Evolutionary conservation across 2,797 vertebrate genomes (phyloP), one percentile per base, ranked within the genome.

Genomic region (Poeciliopsis presidionis): DNA sequence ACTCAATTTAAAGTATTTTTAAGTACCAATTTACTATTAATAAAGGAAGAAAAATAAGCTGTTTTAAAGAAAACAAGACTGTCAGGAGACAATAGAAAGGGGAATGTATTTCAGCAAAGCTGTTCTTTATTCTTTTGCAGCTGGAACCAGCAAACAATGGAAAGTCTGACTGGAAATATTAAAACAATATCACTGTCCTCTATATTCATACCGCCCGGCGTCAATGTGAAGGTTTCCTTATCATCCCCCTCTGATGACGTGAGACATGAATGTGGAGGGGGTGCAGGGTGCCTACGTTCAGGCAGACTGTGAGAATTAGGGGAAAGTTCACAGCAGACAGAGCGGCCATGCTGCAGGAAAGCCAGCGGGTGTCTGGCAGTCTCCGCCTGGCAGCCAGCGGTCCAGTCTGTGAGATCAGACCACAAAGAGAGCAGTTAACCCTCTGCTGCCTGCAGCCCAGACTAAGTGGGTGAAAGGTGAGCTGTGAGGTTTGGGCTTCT

Each of bases 291-390:
- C 0, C 1, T 74, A 69, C 41, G 46, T 57, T 82, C 67, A 77
- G 75, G 77, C 86, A 57, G 87, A 94, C 89, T 95, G 95, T 96
- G 95, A 95, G 95, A 96, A 96, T 90, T 95, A 90, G 95, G 94
- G 94, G 93, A 96, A 94, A 96, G 95, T 92, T 96, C 95, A 95
- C 72, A 22, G 80, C 87, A 78, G 84, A 91, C 80, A 93, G 83
- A 93, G 86, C 77, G 88, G 45, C 86, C 76, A 84, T 78, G 86
- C 88, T 90, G 79, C 72, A 2, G 59, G 51, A 39, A 5, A 65
- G 46, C 13, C 49, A n/a, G 65, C 41, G 5, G 41, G 20, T n/a
- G 65, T 81, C 71, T 28, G 36, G 82, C 88, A 72, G 51, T 77
- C 86, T 81, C 80, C 8, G 63, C 77, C 30, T 20, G 75, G 75